Conservation (phyloP, 2,888 invertebrate species). For the Meteorus cinctellus region DNA sequence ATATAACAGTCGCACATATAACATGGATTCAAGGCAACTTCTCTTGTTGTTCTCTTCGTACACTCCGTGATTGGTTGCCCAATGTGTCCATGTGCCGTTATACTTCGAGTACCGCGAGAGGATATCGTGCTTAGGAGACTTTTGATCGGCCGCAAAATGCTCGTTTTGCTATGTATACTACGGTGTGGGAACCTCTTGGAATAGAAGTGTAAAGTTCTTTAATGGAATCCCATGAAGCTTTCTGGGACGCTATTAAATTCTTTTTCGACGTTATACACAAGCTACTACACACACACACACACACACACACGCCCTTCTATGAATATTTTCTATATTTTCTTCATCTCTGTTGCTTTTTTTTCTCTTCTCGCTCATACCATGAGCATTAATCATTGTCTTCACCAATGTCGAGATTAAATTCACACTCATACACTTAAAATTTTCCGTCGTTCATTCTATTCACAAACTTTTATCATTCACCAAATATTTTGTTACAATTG, state of each 20-base stretch:
- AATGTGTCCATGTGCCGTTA: conserved; percentile 69
- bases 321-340: conserved; percentile 11
- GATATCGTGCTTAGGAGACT: conserved; percentile 59
- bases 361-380: background rate
- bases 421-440: background rate
- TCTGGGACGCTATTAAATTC: conserved; percentile 43
- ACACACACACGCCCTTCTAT: background rate
- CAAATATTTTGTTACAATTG: background rate
- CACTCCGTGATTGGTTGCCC: conserved; percentile 60
- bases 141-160: conserved; percentile 62
- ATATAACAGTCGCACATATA: background rate
- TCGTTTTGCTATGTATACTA: conserved; percentile 40
- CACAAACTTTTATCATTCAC: background rate
- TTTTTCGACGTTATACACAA: conserved; percentile 27
- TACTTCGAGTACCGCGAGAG: conserved; percentile 49
- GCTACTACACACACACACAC: background rate
- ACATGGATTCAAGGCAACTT: conserved; percentile 34
- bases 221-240: conserved; percentile 43
- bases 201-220: conserved; percentile 55
- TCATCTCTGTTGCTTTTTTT: background rate
- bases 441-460: background rate
- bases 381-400: conserved; percentile 37
- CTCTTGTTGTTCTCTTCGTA: conserved; percentile 47
- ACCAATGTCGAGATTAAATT: conserved; percentile 30
- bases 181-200: conserved; percentile 38